phyloP scores from a whole-genome alignment of 1,140 invertebrate genomes.

The Scaptodrosophila lebanonensis region DNA sequence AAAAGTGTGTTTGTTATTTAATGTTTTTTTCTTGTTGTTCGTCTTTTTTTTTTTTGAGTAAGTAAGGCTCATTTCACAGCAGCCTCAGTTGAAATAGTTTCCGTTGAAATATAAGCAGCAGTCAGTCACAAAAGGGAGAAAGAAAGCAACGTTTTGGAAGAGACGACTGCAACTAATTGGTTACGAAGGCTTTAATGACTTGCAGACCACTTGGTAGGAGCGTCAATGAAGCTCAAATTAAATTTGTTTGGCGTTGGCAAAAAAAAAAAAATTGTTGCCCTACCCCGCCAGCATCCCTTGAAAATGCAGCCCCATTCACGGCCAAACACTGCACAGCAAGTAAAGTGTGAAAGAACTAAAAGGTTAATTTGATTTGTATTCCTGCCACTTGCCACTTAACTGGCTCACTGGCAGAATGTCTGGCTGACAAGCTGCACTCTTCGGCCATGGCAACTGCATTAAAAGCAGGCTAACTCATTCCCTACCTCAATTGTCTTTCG shows the following conservation, averaged over 20 bases:
- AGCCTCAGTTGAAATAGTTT: constrained; percentile 62
- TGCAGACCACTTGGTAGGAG: neutral
- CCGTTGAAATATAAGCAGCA: constrained; percentile 48
- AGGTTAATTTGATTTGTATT: constrained; percentile 70
- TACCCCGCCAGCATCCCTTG: constrained; percentile 4
- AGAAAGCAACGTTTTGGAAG: constrained; percentile 5
- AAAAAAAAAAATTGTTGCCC: constrained; percentile 2
- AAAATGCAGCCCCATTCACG: neutral
- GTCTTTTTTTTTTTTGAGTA: no score
- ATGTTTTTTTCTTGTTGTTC: no score
- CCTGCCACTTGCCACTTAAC: constrained; percentile 55
- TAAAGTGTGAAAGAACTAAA: constrained; percentile 4
- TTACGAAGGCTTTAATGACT: neutral
- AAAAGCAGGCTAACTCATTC: constrained; percentile 2
- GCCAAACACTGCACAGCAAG: no score
- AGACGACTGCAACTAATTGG: constrained; percentile 36
- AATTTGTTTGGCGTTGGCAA: no score
- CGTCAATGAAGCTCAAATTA: no score
- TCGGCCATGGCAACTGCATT: constrained; percentile 51
- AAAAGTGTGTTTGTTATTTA: constrained; percentile 56
- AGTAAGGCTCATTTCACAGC: constrained; percentile 10
- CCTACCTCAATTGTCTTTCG: neutral
- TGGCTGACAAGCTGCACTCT: no score
- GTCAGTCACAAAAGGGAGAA: constrained; percentile 13
- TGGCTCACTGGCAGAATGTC: no score